Conservation (phyloP, 2,113 vertebrate genomes). For the Tragelaphus imberbis region DNA sequence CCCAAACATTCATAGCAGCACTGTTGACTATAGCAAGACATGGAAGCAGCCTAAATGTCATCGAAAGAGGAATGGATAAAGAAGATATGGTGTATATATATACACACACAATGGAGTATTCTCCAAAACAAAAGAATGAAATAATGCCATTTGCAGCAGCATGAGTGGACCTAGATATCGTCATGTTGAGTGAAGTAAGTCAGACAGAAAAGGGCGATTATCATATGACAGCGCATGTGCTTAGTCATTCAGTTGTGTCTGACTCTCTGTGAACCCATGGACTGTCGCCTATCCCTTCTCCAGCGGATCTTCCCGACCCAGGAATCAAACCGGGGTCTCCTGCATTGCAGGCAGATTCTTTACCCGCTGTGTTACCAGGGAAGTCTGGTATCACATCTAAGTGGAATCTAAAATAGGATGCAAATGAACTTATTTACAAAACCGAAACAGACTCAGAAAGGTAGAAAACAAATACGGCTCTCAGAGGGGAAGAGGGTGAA, state of each 20-base stretch:
- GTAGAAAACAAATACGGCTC: background rate
- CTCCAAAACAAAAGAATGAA: background rate
- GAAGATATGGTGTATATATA: accelerated
- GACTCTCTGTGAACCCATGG: background rate
- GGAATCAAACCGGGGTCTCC: background rate
- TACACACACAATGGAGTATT: background rate
- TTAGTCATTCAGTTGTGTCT: background rate
- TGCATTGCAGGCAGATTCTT: background rate
- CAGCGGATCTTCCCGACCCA: accelerated
- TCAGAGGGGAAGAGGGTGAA: background rate
- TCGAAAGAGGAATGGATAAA: background rate
- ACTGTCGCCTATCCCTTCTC: background rate
- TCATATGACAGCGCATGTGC: background rate
- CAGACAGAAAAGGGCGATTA: background rate
- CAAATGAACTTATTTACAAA: background rate
- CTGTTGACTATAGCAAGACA: background rate
- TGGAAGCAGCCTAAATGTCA: background rate
- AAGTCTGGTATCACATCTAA: background rate
- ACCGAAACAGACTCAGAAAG: background rate
- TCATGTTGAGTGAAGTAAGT: background rate
- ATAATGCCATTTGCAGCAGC: background rate
- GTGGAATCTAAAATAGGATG: background rate
- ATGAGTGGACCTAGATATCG: background rate
- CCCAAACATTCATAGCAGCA: background rate
- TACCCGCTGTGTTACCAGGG: background rate